These are phyloP conservation scores for Rhingia rostrata DNA, from an alignment of 2,888 invertebrate species.

Conservation along the genomic window DNA sequence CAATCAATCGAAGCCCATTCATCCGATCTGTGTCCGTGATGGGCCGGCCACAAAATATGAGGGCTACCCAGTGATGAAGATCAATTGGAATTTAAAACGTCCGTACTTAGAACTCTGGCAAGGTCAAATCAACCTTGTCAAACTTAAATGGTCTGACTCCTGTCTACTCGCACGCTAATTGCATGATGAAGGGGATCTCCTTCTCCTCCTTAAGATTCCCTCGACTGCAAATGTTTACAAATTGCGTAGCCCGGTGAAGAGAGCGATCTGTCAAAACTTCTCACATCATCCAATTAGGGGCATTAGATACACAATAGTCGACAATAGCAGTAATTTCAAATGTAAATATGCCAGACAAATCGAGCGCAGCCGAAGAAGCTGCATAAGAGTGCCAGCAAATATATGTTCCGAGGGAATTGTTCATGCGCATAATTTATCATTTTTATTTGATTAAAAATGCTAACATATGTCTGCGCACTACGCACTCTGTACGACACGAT, in stretches of 20 bases:
- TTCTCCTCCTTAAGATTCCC: too few species aligned
- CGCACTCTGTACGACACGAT: neutral
- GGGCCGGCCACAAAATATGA: neutral
- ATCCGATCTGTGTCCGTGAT: conserved; percentile 19
- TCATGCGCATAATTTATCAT: conserved; percentile 66
- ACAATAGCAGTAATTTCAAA: neutral
- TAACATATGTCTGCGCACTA: conserved; percentile 16
- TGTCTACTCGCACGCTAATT: too few species aligned
- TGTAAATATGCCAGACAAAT: conserved; percentile 7
- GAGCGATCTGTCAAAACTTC: too few species aligned
- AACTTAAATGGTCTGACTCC: too few species aligned
- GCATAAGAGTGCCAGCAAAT: neutral
- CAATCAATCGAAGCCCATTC: conserved; percentile 47
- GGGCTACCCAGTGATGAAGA: neutral
- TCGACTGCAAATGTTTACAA: too few species aligned
- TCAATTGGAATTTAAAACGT: neutral
- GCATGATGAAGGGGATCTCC: too few species aligned
- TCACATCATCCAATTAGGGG: too few species aligned
- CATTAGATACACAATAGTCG: too few species aligned
- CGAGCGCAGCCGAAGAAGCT: conserved; percentile 8
- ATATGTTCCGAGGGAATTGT: conserved; percentile 12
- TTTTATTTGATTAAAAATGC: conserved; percentile 38
- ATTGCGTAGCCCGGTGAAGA: too few species aligned
- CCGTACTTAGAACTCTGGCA: neutral
- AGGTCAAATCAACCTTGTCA: too few species aligned